A percentile compares a stretch with the other conserved stretches of the same genome.
Evolutionary conservation across 2,113 vertebrate species (phyloP).

Genomic region (Gadus macrocephalus): DNA sequence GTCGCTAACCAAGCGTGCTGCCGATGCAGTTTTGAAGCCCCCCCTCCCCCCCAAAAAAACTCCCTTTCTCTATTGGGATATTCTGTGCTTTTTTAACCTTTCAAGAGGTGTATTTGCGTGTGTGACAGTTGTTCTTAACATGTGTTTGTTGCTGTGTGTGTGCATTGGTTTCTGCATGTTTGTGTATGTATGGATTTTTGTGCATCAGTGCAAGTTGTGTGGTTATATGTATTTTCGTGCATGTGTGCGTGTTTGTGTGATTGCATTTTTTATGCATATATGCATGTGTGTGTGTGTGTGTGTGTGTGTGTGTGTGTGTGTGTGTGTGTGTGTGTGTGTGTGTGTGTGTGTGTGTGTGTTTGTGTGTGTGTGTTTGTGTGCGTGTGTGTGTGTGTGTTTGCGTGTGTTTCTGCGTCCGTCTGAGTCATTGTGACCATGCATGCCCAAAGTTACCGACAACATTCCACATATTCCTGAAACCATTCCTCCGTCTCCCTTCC

Average conservation of each 20-base stretch:
- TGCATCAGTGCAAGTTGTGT: not conserved
- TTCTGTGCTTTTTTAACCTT: conserved; percentile 16
- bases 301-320: not conserved
- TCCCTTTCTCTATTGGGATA: not conserved
- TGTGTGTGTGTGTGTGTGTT: conserved; percentile 6
- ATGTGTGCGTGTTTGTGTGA: too few relatives aligned
- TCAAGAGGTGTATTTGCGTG: not conserved
- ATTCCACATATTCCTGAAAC: not conserved
- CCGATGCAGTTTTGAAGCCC: too few relatives aligned
- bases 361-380: conserved; percentile 3
- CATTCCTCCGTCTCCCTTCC: conserved; percentile 25
- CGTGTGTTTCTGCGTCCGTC: not conserved
- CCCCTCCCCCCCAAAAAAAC: too few relatives aligned
- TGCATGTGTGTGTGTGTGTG: too few relatives aligned
- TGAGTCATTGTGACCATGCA: too few relatives aligned
- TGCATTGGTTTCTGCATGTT: not conserved
- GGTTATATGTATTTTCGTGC: not conserved
- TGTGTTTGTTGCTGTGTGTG: too few relatives aligned
- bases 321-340: not conserved
- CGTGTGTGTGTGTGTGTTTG: not conserved
- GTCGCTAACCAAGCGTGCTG: too few relatives aligned
- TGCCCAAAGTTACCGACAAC: not conserved
- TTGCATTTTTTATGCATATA: too few relatives aligned
- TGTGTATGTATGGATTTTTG: not conserved
- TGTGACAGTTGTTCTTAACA: too few relatives aligned